phyloP scores from a whole-genome alignment of 1,140 invertebrate genomes.

The Papilio aristodemus region DNA sequence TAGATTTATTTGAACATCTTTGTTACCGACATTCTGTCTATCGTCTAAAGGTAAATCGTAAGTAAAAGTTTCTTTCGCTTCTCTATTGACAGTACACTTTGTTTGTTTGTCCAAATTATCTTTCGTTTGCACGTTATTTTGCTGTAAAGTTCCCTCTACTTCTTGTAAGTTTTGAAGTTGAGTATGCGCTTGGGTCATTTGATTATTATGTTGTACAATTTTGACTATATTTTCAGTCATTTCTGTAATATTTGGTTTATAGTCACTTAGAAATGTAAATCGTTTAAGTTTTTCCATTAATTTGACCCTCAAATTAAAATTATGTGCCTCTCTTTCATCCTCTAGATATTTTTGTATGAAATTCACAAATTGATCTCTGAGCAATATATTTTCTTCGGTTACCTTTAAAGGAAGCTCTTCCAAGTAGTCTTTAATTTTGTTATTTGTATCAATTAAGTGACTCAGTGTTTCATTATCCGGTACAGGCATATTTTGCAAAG shows the following conservation, averaged over 20 bases:
- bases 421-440: conserved; percentile 42
- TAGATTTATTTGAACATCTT: background rate
- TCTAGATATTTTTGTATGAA: conserved; percentile 5
- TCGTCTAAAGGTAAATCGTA: conserved; percentile 9
- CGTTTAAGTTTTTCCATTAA: conserved; percentile 18
- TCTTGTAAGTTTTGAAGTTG: background rate
- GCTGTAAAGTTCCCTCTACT: background rate
- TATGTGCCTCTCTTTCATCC: background rate
- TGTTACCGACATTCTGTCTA: background rate
- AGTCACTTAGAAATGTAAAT: conserved; percentile 10
- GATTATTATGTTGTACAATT: conserved; percentile 4
- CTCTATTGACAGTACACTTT: background rate
- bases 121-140: background rate
- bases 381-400: conserved; percentile 10
- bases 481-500: conserved; percentile 44
- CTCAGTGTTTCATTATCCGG: conserved; percentile 43
- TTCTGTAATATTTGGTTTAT: conserved; percentile 4
- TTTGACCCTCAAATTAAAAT: conserved; percentile 10
- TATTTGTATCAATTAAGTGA: conserved; percentile 41
- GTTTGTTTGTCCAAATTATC: conserved; percentile 9
- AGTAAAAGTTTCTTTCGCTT: background rate
- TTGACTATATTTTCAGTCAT: conserved; percentile 22
- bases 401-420: conserved; percentile 39
- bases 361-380: conserved; percentile 23
- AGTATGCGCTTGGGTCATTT: background rate